These are phyloP conservation scores for Crocodylus rhombifer DNA, from an alignment of 2,797 vertebrate species.

Conservation along the genomic window DNA sequence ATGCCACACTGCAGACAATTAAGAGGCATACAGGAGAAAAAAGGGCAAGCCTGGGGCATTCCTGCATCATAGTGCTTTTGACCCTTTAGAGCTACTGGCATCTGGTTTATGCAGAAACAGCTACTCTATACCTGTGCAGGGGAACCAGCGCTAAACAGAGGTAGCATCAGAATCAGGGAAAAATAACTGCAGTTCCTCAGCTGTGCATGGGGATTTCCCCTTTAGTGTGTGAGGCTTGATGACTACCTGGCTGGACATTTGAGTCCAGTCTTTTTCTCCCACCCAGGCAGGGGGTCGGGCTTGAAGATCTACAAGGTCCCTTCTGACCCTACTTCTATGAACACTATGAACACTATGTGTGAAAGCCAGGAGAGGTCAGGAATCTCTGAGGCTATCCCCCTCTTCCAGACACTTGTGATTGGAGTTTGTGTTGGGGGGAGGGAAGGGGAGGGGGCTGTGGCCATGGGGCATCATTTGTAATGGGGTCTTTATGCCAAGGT, in stretches of 20 bases:
- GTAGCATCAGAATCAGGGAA: neutral
- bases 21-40: neutral
- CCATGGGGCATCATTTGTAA: neutral
- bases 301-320: neutral
- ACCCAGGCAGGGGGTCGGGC: neutral
- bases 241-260: no score
- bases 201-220: neutral
- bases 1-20: neutral
- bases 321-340: no score
- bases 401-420: neutral
- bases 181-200: neutral
- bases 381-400: neutral
- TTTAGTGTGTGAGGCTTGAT: no score
- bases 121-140: rapidly evolving
- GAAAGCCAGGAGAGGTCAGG: neutral
- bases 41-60: neutral
- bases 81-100: neutral
- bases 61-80: neutral
- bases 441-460: neutral
- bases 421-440: neutral
- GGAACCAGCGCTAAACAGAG: neutral
- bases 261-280: no score
- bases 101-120: neutral
- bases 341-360: no score
- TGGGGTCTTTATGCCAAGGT: neutral